These are phyloP conservation scores for Ictalurus furcatus DNA, from an alignment of 2,113 vertebrate genomes.

Conservation along the genomic window DNA sequence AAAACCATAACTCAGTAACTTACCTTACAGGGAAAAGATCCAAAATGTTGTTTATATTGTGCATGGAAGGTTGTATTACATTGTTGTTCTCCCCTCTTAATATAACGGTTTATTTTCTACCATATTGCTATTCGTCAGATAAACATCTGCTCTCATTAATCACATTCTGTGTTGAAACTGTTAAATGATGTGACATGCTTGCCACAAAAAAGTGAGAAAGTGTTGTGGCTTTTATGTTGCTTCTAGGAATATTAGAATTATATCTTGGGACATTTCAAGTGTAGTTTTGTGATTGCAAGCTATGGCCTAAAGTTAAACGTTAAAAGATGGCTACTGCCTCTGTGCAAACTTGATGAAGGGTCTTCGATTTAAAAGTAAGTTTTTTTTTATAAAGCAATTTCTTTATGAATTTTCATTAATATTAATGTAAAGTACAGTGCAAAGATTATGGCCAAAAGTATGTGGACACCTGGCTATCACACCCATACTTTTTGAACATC, in stretches of 20 bases:
- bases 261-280: conserved; percentile 21
- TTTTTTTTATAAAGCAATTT: background rate
- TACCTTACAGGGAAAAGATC: background rate
- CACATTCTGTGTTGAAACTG: conserved; percentile 38
- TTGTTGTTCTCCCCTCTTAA: conserved; percentile 38
- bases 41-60: conserved; percentile 26
- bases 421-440: background rate
- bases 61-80: conserved; percentile 28
- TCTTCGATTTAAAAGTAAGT: background rate
- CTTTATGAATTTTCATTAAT: background rate
- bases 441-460: background rate
- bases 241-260: conserved; percentile 28
- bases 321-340: background rate
- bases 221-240: conserved; percentile 19
- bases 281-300: conserved; percentile 1
- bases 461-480: background rate
- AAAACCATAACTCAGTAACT: background rate
- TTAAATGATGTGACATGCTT: conserved; percentile 39
- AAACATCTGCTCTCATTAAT: conserved; percentile 55
- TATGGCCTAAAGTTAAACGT: background rate
- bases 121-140: conserved; percentile 50
- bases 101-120: conserved; percentile 46
- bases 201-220: conserved; percentile 36
- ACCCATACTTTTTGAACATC: background rate
- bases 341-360: background rate